Conservation (phyloP, 2,113 vertebrate genomes). For the Callipepla californica region DNA sequence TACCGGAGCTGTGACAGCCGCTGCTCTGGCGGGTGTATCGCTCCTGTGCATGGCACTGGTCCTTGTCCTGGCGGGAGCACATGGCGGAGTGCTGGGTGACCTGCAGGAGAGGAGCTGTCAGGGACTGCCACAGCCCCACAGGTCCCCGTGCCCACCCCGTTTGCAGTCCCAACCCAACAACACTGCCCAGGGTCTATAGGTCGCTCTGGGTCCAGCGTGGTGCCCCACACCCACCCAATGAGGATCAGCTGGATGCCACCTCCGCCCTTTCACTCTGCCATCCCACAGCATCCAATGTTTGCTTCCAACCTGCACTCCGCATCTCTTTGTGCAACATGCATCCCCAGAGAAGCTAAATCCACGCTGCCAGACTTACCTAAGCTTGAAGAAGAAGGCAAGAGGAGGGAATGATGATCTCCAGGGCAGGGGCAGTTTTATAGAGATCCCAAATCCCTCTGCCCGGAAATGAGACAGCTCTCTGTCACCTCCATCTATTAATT, state of each 20-base stretch:
- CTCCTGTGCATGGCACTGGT: neutral
- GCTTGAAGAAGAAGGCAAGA: neutral
- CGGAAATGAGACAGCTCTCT: constrained; percentile 21
- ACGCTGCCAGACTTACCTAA: neutral
- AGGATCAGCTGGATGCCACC: rapidly evolving
- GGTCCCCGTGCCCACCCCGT: rapidly evolving
- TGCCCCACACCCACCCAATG: rapidly evolving
- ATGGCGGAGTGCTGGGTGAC: neutral
- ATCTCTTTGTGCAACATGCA: rapidly evolving
- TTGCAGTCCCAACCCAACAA: neutral
- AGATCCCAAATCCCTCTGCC: neutral
- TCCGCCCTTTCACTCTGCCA: rapidly evolving
- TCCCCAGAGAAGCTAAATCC: neutral
- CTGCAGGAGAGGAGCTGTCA: neutral
- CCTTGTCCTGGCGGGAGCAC: constrained; percentile 20
- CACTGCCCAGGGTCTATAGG: rapidly evolving
- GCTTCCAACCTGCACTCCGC: rapidly evolving
- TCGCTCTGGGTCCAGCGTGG: rapidly evolving
- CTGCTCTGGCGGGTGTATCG: neutral
- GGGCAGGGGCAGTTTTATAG: neutral
- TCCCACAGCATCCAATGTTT: rapidly evolving
- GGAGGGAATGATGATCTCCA: neutral
- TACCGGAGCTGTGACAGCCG: neutral
- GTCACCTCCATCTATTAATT: neutral
- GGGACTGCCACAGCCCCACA: rapidly evolving